Conservation (phyloP, 2,888 invertebrate genomes). For the Ochropleura leucogaster region DNA sequence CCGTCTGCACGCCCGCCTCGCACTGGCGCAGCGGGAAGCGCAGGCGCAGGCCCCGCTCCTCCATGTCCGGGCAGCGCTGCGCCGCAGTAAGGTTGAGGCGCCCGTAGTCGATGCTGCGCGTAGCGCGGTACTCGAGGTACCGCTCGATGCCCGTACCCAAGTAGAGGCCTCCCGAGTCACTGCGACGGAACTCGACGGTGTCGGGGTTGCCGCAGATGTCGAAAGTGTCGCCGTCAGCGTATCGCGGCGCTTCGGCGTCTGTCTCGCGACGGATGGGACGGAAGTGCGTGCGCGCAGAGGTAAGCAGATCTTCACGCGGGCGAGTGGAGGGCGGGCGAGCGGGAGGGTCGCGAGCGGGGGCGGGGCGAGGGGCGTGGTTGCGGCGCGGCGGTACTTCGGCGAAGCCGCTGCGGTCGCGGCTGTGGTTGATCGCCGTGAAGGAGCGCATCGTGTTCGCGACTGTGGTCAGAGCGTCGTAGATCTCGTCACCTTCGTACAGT, state of each 20-base stretch:
- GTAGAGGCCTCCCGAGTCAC: slow-evolving; percentile 92
- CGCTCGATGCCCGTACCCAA: slow-evolving; percentile 88
- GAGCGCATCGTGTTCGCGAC: slow-evolving; percentile 87
- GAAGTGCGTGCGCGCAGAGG: slow-evolving; percentile 95
- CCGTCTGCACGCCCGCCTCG: slow-evolving; percentile 83
- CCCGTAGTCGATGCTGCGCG: slow-evolving; percentile 83
- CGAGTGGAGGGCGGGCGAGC: slow-evolving; percentile 61
- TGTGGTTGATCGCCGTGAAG: slow-evolving; percentile 91
- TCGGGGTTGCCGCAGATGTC: slow-evolving; percentile 92
- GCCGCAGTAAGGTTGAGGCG: slow-evolving; percentile 80
- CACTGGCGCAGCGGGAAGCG: slow-evolving; percentile 91
- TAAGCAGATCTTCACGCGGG: slow-evolving; percentile 92
- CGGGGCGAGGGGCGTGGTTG: slow-evolving; percentile 91
- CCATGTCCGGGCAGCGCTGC: slow-evolving; percentile 81
- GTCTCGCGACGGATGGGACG: slow-evolving; percentile 93
- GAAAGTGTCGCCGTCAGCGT: slow-evolving; percentile 94
- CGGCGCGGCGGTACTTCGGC: slow-evolving; percentile 90
- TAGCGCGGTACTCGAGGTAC: slow-evolving; percentile 89
- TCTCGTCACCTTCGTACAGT: slow-evolving; percentile 81
- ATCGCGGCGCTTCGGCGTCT: slow-evolving; percentile 79
- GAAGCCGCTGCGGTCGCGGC: slow-evolving; percentile 91
- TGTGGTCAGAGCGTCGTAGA: slow-evolving; percentile 82
- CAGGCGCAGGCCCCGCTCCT: slow-evolving; percentile 89
- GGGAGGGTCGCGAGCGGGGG: slow-evolving; percentile 66
- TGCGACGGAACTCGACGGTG: slow-evolving; percentile 92